A percentile compares a stretch with the other conserved stretches of the same genome.
phyloP scores from a whole-genome alignment of 2,888 invertebrate genomes.

The Dynastes maya region DNA sequence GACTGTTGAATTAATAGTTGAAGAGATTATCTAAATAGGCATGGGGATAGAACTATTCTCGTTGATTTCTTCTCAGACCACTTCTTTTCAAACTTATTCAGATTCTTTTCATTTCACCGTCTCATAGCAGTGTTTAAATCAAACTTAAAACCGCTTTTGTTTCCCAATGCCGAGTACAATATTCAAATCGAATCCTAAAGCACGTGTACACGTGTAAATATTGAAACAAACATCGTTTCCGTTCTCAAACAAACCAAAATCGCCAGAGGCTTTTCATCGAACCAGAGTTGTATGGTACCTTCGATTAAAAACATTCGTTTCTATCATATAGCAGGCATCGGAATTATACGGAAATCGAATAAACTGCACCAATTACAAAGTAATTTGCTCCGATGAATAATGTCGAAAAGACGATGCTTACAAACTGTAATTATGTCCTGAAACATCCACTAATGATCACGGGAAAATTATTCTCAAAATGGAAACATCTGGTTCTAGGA shows the following conservation, averaged over 20 bases:
- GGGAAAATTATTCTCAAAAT: conserved; percentile 2
- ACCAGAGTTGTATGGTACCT: not conserved
- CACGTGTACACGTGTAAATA: not conserved
- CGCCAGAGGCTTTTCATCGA: not conserved
- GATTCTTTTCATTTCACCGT: no score
- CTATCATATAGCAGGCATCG: not conserved
- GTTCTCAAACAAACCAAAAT: not conserved
- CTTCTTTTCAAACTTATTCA: no score
- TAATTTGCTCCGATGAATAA: conserved; percentile 38
- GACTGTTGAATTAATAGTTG: no score
- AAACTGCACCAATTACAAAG: conserved; percentile 42
- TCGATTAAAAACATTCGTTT: not conserved
- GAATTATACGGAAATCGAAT: conserved; percentile 36
- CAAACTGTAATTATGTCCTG: conserved; percentile 23
- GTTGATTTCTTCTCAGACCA: no score
- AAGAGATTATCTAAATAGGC: no score
- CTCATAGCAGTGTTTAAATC: not conserved
- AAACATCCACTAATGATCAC: not conserved
- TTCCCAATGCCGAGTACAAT: not conserved
- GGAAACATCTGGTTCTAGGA: conserved; percentile 17
- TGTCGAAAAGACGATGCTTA: conserved; percentile 26
- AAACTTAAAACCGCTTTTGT: not conserved
- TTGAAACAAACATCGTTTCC: not conserved
- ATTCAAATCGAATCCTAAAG: not conserved
- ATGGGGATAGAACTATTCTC: no score